Conservation (phyloP, 1,140 invertebrate genomes). For the Hylyphantes graminicola region DNA sequence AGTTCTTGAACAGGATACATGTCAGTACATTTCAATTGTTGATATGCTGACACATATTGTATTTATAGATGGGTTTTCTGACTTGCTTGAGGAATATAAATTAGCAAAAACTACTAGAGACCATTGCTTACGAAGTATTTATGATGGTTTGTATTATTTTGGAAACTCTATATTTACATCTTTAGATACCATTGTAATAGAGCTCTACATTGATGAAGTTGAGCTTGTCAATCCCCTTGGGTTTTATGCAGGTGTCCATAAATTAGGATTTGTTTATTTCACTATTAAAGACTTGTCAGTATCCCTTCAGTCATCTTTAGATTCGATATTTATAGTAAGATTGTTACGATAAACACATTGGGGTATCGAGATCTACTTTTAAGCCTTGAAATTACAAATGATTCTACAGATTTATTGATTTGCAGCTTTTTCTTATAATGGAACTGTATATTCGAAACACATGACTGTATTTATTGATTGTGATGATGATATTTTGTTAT, state of each 20-base stretch:
- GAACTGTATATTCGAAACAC: constrained; percentile 1
- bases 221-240: constrained; percentile 3
- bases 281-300: constrained; percentile 22
- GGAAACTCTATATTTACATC: constrained; percentile 2
- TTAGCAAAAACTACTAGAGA: not conserved
- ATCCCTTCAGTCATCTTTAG: constrained; percentile 5
- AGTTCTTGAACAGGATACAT: not conserved
- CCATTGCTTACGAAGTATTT: not conserved
- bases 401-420: not conserved
- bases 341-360: not conserved
- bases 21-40: constrained; percentile 20
- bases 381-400: not conserved
- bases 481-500: constrained; percentile 18
- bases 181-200: constrained; percentile 12
- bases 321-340: constrained; percentile 12
- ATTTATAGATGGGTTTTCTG: not conserved
- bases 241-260: constrained; percentile 15
- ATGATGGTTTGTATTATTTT: constrained; percentile 14
- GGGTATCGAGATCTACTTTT: not conserved
- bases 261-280: constrained; percentile 22
- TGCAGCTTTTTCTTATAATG: constrained; percentile 4
- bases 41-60: not conserved
- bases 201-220: constrained; percentile 18
- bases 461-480: constrained; percentile 5
- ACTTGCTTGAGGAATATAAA: constrained; percentile 7